These are phyloP conservation scores for Ondatra zibethicus DNA, from an alignment of 2,113 vertebrate genomes.

Conservation along the genomic window DNA sequence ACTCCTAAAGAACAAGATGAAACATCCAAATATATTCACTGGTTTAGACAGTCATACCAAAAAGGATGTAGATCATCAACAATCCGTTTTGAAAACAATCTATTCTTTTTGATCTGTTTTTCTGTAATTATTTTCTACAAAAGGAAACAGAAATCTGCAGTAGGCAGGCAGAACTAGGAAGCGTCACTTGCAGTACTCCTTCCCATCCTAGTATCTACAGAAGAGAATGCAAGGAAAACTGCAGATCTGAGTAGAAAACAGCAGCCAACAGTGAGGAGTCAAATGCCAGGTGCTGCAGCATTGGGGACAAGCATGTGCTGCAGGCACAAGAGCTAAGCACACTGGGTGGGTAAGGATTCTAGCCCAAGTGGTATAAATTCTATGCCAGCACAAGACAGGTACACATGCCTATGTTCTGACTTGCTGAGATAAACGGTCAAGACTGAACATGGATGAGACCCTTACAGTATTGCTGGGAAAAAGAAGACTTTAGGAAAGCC, in stretches of 20 bases:
- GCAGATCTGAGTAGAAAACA: neutral
- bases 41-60: neutral
- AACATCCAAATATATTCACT: neutral
- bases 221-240: neutral
- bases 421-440: neutral
- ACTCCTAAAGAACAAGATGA: neutral
- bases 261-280: neutral
- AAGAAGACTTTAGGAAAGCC: neutral
- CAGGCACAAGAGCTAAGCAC: neutral
- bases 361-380: accelerated
- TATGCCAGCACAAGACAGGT: neutral
- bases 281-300: neutral
- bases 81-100: neutral
- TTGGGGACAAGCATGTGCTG: neutral
- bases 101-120: neutral
- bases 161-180: neutral
- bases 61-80: neutral
- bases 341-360: neutral
- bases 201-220: accelerated
- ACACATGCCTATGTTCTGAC: neutral
- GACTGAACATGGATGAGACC: neutral
- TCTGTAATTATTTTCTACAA: neutral
- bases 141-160: neutral
- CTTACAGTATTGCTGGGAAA: neutral
- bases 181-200: neutral